Base-by-base conservation (phyloP, 2,888 invertebrate genomes). In the Ischnus inquisitorius region DNA sequence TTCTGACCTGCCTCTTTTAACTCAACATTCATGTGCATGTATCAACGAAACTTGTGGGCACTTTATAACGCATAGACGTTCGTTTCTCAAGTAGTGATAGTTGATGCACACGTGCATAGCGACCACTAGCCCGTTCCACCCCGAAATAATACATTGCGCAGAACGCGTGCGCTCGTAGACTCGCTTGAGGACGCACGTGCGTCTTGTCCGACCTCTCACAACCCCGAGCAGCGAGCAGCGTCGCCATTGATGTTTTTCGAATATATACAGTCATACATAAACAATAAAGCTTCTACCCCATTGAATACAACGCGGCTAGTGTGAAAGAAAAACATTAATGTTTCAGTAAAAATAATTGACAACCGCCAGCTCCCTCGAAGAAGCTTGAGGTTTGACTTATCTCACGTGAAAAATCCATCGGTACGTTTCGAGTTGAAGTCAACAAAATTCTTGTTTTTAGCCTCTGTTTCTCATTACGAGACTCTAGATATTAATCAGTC, bases 101-200 rank as follows among this genome's bases (percentile, higher is more conserved):
- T 75, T 62, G 60, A 51, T 10, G 41, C 64, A 62, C 69, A 68
- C 69, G 75, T 68, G 80, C 39, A 67, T 60, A 57, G 51, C 10
- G n/a, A 5, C 22, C 71, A 54, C 64, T 79, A n/a, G n/a, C 54
- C n/a, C 64, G 46, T 79, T 48, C 48, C 41, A 25, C 28, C 16
- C 34, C 41, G 62, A 64, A 71, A 79, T 54, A 71, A 79, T 28
- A 51, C 51, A 71, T 48, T 25, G 71, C 43, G 46, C 14, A n/a
- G 22, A 16, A 51, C 48, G 3, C 46, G 51, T n/a, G 39, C 41
- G 10, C 48, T 48, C 14, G 10, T 54, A 12, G 3, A 22, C 57
- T 19, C 25, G 57, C 12, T 22, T 12, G 57, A 25, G 57, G 57
- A 57, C 62, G 69, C 67, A 68, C 67, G 67, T 68, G 67, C 67